Evolutionary conservation across 2,888 invertebrate species (phyloP).

Genomic region (Sceliomorpha sp.): DNA sequence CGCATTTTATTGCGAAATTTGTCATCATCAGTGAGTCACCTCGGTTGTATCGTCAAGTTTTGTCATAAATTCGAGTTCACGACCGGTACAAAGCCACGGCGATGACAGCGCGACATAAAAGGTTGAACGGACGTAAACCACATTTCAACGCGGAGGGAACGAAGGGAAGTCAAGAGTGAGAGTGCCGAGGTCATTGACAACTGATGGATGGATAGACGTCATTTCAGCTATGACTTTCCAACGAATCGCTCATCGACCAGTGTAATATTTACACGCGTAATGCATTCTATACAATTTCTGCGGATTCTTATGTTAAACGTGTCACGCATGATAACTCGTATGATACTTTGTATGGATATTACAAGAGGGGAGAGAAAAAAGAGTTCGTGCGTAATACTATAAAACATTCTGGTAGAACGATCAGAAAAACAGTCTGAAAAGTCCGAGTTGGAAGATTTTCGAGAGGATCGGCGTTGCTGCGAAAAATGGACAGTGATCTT

Average conservation of each 20-base stretch:
- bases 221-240: conserved; percentile 55
- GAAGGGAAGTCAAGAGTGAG: conserved; percentile 57
- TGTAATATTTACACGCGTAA: conserved; percentile 37
- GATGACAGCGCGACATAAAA: conserved; percentile 44
- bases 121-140: conserved; percentile 48
- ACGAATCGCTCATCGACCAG: conserved; percentile 42
- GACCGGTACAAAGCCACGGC: conserved; percentile 44
- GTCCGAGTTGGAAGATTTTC: too few relatives aligned
- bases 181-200: conserved; percentile 58
- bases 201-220: conserved; percentile 57
- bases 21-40: conserved; percentile 39
- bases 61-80: conserved; percentile 52
- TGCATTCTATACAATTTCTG: conserved; percentile 40
- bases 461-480: too few relatives aligned
- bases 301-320: conserved; percentile 20
- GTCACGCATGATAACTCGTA: conserved; percentile 2
- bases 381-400: too few relatives aligned
- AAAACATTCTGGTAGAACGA: too few relatives aligned
- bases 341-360: not conserved
- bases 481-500: too few relatives aligned
- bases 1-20: conserved; percentile 21
- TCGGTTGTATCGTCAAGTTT: conserved; percentile 36
- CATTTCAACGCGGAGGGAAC: conserved; percentile 23
- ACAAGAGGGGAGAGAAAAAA: too few relatives aligned
- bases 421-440: too few relatives aligned